phyloP scores from a whole-genome alignment of 1,140 invertebrate genomes.

The Elysia chlorotica region DNA sequence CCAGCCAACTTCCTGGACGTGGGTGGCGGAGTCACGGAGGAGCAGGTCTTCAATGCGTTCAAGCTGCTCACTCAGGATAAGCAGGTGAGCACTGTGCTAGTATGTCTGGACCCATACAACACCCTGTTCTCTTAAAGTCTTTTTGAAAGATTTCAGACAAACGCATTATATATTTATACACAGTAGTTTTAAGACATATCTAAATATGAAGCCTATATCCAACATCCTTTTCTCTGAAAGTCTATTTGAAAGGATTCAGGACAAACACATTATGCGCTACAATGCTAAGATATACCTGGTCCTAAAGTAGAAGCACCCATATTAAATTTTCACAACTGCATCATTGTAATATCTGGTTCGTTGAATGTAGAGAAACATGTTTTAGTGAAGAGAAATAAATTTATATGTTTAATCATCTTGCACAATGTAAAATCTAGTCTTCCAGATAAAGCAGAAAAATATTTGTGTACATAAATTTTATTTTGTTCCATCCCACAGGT shows the following conservation, averaged over 20 bases:
- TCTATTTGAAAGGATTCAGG: too few species aligned
- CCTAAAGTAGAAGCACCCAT: too few species aligned
- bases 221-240: too few species aligned
- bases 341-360: not conserved
- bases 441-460: too few species aligned
- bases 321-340: not conserved
- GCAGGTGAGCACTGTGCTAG: constrained; percentile 41
- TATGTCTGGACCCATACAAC: not conserved
- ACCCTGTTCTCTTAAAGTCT: not conserved
- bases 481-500: constrained; percentile 65
- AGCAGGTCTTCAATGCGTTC: constrained; percentile 78
- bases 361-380: too few species aligned
- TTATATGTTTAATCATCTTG: too few species aligned
- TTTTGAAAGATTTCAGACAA: too few species aligned
- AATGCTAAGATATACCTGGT: too few species aligned
- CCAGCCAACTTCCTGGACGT: constrained; percentile 68
- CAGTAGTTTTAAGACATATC: not conserved
- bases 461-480: too few species aligned
- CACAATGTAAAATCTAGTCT: too few species aligned
- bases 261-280: too few species aligned
- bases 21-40: constrained; percentile 69
- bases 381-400: too few species aligned
- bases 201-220: not conserved
- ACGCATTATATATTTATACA: not conserved
- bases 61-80: constrained; percentile 59